Evolutionary conservation across 2,113 vertebrate genomes (phyloP).

Genomic region (Dipodomys ordii): DNA sequence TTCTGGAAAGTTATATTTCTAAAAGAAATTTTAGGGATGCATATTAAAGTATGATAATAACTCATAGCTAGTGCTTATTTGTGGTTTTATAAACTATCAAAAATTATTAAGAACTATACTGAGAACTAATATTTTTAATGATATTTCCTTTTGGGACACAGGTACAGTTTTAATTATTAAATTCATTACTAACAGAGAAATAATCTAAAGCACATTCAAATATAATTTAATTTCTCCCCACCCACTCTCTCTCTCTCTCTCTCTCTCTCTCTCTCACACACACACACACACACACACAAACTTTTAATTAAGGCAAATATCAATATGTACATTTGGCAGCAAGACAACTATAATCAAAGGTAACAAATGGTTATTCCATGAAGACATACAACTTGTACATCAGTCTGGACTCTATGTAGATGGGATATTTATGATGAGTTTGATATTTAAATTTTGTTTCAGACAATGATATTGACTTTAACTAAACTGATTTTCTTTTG

Average conservation of each 20-base stretch:
- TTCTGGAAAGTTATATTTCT: background rate
- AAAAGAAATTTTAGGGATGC: background rate
- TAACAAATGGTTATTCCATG: background rate
- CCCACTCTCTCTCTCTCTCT: no score
- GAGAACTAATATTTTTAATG: constrained; percentile 28
- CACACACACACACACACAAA: background rate
- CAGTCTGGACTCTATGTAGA: background rate
- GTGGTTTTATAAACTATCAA: background rate
- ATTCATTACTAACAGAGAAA: background rate
- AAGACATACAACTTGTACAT: background rate
- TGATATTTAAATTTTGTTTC: background rate
- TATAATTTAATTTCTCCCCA: background rate
- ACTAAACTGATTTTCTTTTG: background rate
- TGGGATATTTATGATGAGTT: background rate
- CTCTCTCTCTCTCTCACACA: no score
- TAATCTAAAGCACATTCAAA: background rate
- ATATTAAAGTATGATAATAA: background rate
- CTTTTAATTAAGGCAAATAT: background rate
- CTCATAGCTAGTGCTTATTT: background rate
- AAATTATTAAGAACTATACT: background rate
- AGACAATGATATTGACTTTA: background rate
- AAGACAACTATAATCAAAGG: background rate
- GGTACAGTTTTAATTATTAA: background rate
- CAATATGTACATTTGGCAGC: background rate
- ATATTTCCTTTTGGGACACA: background rate